phyloP scores from a whole-genome alignment of 2,888 invertebrate species.

The Pecten maximus region DNA sequence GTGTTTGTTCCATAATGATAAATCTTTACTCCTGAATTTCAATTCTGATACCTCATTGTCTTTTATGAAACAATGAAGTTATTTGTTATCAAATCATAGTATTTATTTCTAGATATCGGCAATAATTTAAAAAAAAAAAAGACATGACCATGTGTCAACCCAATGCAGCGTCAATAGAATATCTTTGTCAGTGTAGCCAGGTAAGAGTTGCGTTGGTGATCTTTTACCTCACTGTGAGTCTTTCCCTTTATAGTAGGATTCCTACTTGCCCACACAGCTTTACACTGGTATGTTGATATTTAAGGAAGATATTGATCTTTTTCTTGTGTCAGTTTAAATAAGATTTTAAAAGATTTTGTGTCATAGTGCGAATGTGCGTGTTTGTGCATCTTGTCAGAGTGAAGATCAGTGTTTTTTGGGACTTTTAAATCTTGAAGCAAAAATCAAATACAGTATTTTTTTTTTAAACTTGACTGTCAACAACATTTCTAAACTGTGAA shows the following conservation, averaged over 20 bases:
- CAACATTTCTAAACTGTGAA: background rate
- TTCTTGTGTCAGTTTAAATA: background rate
- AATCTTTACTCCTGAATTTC: no score
- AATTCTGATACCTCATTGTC: no score
- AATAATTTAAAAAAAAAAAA: no score
- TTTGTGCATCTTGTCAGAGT: background rate
- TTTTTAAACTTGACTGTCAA: background rate
- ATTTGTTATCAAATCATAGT: no score
- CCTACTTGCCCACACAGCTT: background rate
- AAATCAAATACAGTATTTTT: background rate
- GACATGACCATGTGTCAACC: no score
- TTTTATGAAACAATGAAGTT: no score
- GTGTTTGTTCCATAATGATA: background rate
- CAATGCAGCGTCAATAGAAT: no score
- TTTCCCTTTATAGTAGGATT: background rate
- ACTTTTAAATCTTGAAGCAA: background rate
- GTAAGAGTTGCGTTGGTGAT: background rate
- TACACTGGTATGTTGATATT: background rate
- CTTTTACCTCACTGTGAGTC: background rate
- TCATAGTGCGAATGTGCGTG: background rate
- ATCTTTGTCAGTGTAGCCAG: background rate
- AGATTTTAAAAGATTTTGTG: constrained; percentile 4
- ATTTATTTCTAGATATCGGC: no score
- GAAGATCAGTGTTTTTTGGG: background rate
- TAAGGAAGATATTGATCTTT: background rate